These are phyloP conservation scores for Gasterosteus aculeatus DNA, from an alignment of 2,113 vertebrate genomes.

Conservation along the genomic window DNA sequence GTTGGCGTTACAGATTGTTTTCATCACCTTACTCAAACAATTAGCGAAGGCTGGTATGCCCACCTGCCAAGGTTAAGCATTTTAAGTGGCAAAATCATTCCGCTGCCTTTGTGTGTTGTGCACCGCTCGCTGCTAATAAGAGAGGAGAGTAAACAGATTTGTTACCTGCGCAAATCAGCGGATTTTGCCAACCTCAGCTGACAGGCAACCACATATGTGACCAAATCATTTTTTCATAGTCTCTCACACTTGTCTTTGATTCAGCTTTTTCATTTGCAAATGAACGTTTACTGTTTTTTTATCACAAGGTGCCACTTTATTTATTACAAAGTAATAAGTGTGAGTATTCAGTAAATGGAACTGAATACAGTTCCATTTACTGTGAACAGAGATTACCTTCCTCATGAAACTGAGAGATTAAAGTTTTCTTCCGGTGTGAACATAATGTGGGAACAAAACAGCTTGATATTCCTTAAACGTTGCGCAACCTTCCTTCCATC, in stretches of 20 bases:
- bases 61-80: background rate
- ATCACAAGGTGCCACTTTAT: background rate
- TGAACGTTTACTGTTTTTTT: background rate
- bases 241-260: background rate
- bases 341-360: background rate
- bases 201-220: background rate
- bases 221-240: background rate
- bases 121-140: background rate
- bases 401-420: background rate
- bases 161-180: background rate
- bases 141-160: background rate
- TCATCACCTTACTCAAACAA: background rate
- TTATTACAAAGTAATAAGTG: background rate
- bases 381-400: background rate
- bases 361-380: too few relatives aligned
- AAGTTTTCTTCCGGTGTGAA: background rate
- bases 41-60: background rate
- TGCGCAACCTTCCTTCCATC: conserved; percentile 30
- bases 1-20: background rate
- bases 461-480: conserved; percentile 8
- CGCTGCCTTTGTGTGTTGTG: background rate
- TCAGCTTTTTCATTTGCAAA: background rate
- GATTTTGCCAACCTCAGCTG: background rate
- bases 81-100: background rate
- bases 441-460: background rate